phyloP scores from a whole-genome alignment of 2,888 invertebrate species.

The Stomorhina lunata region DNA sequence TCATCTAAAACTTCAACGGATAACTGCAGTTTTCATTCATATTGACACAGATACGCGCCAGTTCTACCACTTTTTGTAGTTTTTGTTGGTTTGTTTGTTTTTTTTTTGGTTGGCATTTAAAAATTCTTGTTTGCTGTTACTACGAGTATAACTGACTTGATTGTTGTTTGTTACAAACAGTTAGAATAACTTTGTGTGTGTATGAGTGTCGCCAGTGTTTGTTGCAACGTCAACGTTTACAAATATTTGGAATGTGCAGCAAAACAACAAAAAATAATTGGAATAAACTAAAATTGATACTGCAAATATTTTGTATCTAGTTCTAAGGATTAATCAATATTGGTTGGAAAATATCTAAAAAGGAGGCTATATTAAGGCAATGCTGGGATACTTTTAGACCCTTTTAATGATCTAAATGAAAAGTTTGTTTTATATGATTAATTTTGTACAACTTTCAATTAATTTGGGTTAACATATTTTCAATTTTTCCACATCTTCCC shows the following conservation, averaged over 20 bases:
- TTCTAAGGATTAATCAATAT: too few relatives aligned
- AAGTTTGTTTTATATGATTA: too few relatives aligned
- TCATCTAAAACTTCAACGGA: slow-evolving; percentile 34
- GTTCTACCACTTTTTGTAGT: slow-evolving; percentile 3
- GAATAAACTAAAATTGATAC: too few relatives aligned
- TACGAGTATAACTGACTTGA: slow-evolving; percentile 22
- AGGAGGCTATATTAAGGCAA: too few relatives aligned
- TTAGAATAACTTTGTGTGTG: slow-evolving; percentile 20
- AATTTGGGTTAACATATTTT: too few relatives aligned
- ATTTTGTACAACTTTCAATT: too few relatives aligned
- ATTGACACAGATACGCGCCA: slow-evolving; percentile 61
- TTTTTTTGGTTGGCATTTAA: slow-evolving; percentile 61
- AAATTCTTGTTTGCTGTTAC: slow-evolving; percentile 28
- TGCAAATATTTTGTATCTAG: too few relatives aligned
- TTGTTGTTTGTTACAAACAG: slow-evolving; percentile 28
- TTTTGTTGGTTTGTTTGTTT: slow-evolving; percentile 15
- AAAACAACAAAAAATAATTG: too few relatives aligned
- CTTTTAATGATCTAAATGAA: too few relatives aligned
- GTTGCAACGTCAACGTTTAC: slow-evolving; percentile 2
- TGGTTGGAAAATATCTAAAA: too few relatives aligned
- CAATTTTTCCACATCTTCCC: too few relatives aligned
- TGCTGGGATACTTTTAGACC: too few relatives aligned
- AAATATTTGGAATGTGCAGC: slow-evolving; percentile 38
- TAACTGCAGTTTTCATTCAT: slow-evolving; percentile 43
- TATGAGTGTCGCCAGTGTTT: background rate